Percentiles rank a stretch among this genome's conserved stretches.
Evolutionary conservation across 2,113 vertebrate species (phyloP).

Genomic region (Lasiurus cinereus): DNA sequence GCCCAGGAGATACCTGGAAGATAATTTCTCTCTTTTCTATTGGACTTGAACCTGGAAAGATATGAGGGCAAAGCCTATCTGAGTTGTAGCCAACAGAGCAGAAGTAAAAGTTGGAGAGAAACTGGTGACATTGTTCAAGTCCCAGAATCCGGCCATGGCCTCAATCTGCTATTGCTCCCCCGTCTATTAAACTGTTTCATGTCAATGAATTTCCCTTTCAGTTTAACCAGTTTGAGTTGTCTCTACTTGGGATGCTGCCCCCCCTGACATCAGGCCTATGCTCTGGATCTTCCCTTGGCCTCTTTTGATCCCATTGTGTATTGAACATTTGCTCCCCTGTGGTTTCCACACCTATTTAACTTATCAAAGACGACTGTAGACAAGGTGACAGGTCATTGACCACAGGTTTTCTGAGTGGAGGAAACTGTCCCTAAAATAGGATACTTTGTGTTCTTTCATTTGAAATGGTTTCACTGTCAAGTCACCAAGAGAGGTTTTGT

Average conservation of each 20-base stretch:
- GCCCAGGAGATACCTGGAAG: not conserved
- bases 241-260: not conserved
- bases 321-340: constrained; percentile 72
- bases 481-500: constrained; percentile 54
- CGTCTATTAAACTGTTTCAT: not conserved
- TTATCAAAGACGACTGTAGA: constrained; percentile 74
- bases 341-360: constrained; percentile 66
- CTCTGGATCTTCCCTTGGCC: not conserved
- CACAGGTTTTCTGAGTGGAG: constrained; percentile 60
- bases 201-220: not conserved
- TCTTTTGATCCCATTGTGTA: constrained; percentile 57
- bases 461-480: constrained; percentile 68
- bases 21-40: not conserved
- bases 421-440: constrained; percentile 74
- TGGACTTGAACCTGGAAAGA: not conserved
- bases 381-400: constrained; percentile 56
- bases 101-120: not conserved
- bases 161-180: not conserved
- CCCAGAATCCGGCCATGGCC: not conserved
- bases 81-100: not conserved
- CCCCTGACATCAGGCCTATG: not conserved
- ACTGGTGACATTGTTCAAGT: not conserved
- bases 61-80: not conserved
- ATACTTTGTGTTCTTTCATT: constrained; percentile 70
- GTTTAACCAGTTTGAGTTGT: not conserved